Evolutionary conservation across 1,140 invertebrate species (phyloP).

Genomic region (Ephestia elutella): DNA sequence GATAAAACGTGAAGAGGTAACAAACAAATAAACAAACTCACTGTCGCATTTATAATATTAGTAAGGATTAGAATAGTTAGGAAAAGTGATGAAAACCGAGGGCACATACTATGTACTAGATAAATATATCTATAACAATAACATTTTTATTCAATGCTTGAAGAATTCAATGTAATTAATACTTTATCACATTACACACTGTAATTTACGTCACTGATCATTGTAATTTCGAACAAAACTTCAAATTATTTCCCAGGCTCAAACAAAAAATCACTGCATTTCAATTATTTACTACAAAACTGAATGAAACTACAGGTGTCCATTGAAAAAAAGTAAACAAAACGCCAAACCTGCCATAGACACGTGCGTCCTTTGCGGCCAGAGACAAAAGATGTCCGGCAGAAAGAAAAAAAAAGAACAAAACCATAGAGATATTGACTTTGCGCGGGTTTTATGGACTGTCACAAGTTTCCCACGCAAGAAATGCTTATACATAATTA

Average conservation of each 20-base stretch:
- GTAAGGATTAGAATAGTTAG: too few species aligned
- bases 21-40: too few species aligned
- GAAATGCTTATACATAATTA: neutral
- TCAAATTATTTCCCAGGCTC: neutral
- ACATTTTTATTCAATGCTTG: too few species aligned
- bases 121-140: too few species aligned
- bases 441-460: constrained; percentile 37
- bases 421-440: constrained; percentile 29
- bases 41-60: too few species aligned
- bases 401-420: constrained; percentile 37
- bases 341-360: constrained; percentile 46
- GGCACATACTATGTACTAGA: too few species aligned
- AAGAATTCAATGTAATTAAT: too few species aligned
- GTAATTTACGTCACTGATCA: neutral
- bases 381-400: constrained; percentile 40
- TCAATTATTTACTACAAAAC: constrained; percentile 9
- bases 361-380: constrained; percentile 63
- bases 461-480: constrained; percentile 37
- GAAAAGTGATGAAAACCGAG: too few species aligned
- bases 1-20: too few species aligned
- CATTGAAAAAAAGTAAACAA: constrained; percentile 44
- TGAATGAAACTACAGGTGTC: constrained; percentile 55
- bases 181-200: too few species aligned
- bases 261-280: neutral
- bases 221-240: neutral